phyloP scores from a whole-genome alignment of 2,888 invertebrate species.

The Zaprionus obscuricornis region DNA sequence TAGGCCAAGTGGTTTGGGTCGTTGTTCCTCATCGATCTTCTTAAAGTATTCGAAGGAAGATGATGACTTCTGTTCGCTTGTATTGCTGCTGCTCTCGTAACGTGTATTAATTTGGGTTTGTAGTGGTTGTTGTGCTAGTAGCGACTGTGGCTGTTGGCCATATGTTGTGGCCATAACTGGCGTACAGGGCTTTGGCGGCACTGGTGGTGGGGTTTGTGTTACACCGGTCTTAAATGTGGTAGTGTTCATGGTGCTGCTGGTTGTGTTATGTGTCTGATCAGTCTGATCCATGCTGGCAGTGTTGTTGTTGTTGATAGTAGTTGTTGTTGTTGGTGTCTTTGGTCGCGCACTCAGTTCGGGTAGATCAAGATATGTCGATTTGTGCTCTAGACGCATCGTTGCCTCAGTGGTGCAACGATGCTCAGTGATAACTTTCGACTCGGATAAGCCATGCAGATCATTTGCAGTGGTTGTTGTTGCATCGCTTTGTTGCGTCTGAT shows the following conservation, averaged over 20 bases:
- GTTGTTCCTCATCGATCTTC: constrained; percentile 84
- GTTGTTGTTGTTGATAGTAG: constrained; percentile 30
- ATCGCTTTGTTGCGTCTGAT: constrained; percentile 78
- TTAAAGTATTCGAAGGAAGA: constrained; percentile 88
- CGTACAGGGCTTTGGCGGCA: constrained; percentile 78
- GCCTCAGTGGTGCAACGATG: constrained; percentile 84
- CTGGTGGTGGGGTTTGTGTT: constrained; percentile 75
- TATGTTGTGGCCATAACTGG: constrained; percentile 50
- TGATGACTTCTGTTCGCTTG: constrained; percentile 86
- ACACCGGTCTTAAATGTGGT: constrained; percentile 42
- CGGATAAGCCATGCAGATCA: constrained; percentile 82
- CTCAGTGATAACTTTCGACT: constrained; percentile 83
- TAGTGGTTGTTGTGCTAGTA: constrained; percentile 26
- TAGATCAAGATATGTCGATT: constrained; percentile 80
- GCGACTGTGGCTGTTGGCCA: constrained; percentile 49
- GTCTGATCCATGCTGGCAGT: constrained; percentile 63
- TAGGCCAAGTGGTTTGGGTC: constrained; percentile 53
- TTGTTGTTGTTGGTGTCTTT: constrained; percentile 55
- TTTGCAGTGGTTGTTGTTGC: constrained; percentile 77
- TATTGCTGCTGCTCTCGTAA: constrained; percentile 81
- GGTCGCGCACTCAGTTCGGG: constrained; percentile 73
- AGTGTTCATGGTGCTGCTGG: constrained; percentile 14
- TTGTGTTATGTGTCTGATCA: constrained; percentile 61
- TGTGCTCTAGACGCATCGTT: constrained; percentile 84
- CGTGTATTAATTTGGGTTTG: constrained; percentile 53